Percentiles rank a stretch among this genome's conserved stretches.
phyloP scores from a whole-genome alignment of 35 echinoderm and acorn worm species.

The Antedon bifida region DNA sequence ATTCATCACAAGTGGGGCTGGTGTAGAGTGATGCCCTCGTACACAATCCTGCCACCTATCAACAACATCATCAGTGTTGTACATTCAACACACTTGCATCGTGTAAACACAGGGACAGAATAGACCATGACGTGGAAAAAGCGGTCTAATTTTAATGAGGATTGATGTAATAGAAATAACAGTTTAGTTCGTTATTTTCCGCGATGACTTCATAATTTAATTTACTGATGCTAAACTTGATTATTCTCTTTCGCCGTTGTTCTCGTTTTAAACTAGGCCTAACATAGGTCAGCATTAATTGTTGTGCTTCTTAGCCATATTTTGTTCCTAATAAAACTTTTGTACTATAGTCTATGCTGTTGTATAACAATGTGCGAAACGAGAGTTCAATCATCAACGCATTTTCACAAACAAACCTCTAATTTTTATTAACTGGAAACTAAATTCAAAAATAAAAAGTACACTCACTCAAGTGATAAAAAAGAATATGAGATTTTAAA shows the following conservation, averaged over 20 bases:
- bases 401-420: too few species aligned
- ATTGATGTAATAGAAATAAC: background rate
- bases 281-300: too few species aligned
- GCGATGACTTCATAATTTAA: background rate
- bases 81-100: background rate
- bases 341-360: too few species aligned
- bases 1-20: background rate
- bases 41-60: background rate
- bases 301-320: too few species aligned
- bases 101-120: background rate
- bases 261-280: too few species aligned
- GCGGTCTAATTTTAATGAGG: background rate
- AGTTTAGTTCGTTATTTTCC: background rate
- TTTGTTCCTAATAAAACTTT: too few species aligned
- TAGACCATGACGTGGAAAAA: background rate
- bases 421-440: too few species aligned
- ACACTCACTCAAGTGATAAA: background rate
- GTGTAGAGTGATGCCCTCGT: background rate
- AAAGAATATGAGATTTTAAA: background rate
- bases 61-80: background rate
- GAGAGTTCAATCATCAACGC: too few species aligned
- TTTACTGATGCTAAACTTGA: background rate
- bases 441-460: background rate
- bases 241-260: background rate
- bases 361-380: too few species aligned